Conservation (phyloP, 2,113 vertebrate species). For the Tyto alba region DNA sequence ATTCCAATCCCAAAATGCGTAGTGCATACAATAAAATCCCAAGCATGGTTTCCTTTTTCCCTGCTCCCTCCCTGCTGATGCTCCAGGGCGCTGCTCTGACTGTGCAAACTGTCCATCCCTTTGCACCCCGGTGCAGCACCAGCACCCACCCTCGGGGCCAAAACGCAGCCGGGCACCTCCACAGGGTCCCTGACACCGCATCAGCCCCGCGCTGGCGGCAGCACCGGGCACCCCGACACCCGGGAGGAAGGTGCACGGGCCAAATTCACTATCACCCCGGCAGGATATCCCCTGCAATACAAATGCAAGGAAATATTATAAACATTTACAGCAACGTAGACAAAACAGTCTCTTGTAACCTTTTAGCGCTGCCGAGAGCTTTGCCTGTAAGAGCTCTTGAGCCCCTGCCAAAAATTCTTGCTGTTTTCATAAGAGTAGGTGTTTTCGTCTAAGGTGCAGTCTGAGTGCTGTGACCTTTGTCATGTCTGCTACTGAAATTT, state of each 20-base stretch:
- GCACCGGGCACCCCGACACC: background rate
- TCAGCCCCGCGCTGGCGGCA: fast-evolving
- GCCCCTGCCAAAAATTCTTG: slow-evolving; percentile 57
- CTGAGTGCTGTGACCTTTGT: slow-evolving; percentile 69
- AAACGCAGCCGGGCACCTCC: background rate
- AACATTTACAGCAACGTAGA: slow-evolving; percentile 65
- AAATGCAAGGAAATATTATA: slow-evolving; percentile 42
- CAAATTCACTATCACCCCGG: background rate
- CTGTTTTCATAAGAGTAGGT: slow-evolving; percentile 66
- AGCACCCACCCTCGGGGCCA: background rate
- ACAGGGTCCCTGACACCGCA: background rate
- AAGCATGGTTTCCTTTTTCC: background rate
- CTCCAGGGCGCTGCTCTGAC: background rate
- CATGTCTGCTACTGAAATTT: slow-evolving; percentile 78
- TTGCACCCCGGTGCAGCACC: background rate
- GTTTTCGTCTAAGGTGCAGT: slow-evolving; percentile 73
- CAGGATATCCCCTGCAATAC: slow-evolving; percentile 16
- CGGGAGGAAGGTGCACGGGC: background rate
- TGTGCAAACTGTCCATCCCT: background rate
- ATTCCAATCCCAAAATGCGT: background rate
- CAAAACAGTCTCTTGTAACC: slow-evolving; percentile 74
- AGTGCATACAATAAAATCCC: background rate
- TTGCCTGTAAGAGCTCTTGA: slow-evolving; percentile 61
- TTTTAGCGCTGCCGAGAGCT: slow-evolving; percentile 48
- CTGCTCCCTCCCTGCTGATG: background rate